phyloP scores from a whole-genome alignment of 2,888 invertebrate species.

The Eupithecia pulchellata region DNA sequence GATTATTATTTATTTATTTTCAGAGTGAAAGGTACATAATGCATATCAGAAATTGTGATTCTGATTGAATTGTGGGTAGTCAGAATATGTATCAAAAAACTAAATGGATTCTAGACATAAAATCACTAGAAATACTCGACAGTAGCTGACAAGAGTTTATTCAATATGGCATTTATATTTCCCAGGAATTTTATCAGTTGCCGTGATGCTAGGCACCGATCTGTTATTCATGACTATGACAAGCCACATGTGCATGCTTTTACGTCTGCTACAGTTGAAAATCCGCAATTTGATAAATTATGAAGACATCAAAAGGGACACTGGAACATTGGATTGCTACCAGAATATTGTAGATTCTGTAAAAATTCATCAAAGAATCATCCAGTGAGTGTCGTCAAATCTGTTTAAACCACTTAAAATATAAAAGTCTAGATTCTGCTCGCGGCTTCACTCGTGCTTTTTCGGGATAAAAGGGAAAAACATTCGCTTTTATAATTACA shows the following conservation, averaged over 20 bases:
- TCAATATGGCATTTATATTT: neutral
- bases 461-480: too few species aligned
- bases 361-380: slow-evolving; percentile 69
- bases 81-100: neutral
- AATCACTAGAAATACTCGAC: neutral
- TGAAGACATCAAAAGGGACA: slow-evolving; percentile 17
- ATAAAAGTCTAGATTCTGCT: too few species aligned
- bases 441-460: too few species aligned
- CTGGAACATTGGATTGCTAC: slow-evolving; percentile 53
- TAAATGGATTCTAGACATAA: neutral
- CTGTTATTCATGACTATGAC: slow-evolving; percentile 74
- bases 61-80: neutral
- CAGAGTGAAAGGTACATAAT: too few species aligned
- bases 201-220: slow-evolving; percentile 69
- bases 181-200: slow-evolving; percentile 65
- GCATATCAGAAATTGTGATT: neutral
- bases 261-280: slow-evolving; percentile 65
- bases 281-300: slow-evolving; percentile 57
- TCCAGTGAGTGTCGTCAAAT: slow-evolving; percentile 63
- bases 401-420: too few species aligned
- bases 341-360: slow-evolving; percentile 62
- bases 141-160: neutral
- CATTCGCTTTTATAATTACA: too few species aligned
- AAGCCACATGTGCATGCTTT: slow-evolving; percentile 72
- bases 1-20: too few species aligned